Conservation (phyloP, 2,888 invertebrate species). For the Drosophila paucipuncta region DNA sequence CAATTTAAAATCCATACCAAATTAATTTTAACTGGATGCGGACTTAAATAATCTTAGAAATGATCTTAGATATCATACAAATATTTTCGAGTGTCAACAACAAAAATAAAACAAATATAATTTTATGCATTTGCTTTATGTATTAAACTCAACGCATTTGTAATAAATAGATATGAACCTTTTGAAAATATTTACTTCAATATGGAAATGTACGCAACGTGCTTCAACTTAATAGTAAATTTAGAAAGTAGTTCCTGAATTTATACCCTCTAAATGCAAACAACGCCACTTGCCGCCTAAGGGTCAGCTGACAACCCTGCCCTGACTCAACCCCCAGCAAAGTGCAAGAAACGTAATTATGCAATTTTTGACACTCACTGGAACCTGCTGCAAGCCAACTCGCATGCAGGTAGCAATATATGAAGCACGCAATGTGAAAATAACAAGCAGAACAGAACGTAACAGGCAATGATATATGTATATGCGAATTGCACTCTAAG, state of each 20-base stretch:
- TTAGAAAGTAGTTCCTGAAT: neutral
- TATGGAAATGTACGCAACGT: neutral
- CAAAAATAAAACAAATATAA: neutral
- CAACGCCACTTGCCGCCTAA: neutral
- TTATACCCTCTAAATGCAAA: neutral
- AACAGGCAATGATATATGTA: conserved; percentile 59
- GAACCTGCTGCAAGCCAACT: conserved; percentile 54
- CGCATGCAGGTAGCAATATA: conserved; percentile 69
- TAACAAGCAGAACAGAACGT: conserved; percentile 48
- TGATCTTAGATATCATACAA: neutral
- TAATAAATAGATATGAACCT: neutral
- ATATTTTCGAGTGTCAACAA: neutral
- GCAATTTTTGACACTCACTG: conserved; percentile 74
- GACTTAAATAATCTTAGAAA: neutral
- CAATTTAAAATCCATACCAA: neutral
- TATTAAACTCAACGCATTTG: neutral
- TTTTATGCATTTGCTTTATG: neutral
- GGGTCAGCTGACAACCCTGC: conserved; percentile 39
- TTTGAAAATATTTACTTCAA: neutral
- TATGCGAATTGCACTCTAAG: conserved; percentile 55
- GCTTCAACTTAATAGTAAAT: neutral
- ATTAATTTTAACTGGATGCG: neutral
- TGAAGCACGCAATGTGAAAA: conserved; percentile 72
- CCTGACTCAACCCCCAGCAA: conserved; percentile 34
- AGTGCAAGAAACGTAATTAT: conserved; percentile 64